Evolutionary conservation across 2,888 invertebrate species (phyloP).

Genomic region (Galerucella calmariensis): DNA sequence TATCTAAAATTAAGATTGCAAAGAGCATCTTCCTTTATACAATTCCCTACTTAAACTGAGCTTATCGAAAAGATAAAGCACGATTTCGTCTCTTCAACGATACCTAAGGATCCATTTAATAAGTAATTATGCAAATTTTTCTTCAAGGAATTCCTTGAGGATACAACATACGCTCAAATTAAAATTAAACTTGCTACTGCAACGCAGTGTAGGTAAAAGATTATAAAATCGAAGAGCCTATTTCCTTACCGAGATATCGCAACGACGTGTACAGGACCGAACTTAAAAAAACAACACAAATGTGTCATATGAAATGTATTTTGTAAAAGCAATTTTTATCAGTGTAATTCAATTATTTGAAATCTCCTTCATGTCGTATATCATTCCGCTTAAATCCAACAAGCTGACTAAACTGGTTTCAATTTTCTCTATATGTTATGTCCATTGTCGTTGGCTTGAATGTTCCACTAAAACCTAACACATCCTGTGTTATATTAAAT

Average conservation of each 20-base stretch:
- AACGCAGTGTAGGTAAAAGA: conserved; percentile 4
- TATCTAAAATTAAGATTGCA: not conserved
- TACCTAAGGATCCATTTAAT: conserved; percentile 52
- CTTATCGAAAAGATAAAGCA: conserved; percentile 50
- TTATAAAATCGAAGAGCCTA: conserved; percentile 25
- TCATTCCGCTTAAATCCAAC: conserved; percentile 1
- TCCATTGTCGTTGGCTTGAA: conserved; percentile 32
- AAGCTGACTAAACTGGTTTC: conserved; percentile 19
- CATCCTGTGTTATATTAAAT: conserved; percentile 41
- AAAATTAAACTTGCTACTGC: conserved; percentile 32
- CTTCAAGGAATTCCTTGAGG: conserved; percentile 32
- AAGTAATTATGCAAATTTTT: conserved; percentile 56
- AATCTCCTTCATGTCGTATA: not conserved
- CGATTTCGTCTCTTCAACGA: conserved; percentile 53
- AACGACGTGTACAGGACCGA: not conserved
- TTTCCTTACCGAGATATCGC: conserved; percentile 16
- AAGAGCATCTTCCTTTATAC: conserved; percentile 31
- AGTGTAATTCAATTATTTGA: not conserved
- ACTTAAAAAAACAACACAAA: not conserved
- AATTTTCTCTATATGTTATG: conserved; percentile 28
- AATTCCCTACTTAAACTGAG: conserved; percentile 44
- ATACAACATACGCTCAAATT: conserved; percentile 45
- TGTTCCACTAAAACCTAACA: conserved; percentile 32
- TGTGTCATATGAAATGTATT: not conserved
- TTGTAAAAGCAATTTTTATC: not conserved